Base-by-base conservation (phyloP, 1,140 invertebrate genomes). In the Asbolus verrucosus region DNA sequence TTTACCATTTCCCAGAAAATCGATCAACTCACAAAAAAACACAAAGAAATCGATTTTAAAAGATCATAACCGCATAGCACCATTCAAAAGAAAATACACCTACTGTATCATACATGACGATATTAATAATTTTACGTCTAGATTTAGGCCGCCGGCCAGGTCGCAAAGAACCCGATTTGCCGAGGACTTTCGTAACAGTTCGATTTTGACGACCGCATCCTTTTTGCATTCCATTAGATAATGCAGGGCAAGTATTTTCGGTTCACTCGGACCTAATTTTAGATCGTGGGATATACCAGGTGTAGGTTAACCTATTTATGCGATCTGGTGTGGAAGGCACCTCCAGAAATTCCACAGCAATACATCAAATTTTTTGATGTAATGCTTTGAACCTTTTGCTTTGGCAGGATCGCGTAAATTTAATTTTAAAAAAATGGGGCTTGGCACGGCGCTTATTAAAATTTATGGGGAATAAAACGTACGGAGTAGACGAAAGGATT, bases 401-500 rank as follows among this genome's bases (percentile, higher is more conserved):
- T 54, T 54, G 46, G 46, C 46, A 54, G 21, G 21, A 13, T n/a
- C 9, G 24, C 27, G 21, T 2, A 16, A 11, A 18, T 54, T 54
- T 27, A 13, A 27, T 54, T 54, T 54, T 54, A 27, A n/a, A 14
- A 54, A 27, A 18, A 24, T 54, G 15, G 11, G n/a, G n/a, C 21
- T 54, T 54, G 46, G 46, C 46, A 54, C 46, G 11, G 21, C n/a
- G 8, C 11, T n/a, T 24, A 54, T 27, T 14, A 54, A n/a, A n/a
- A 54, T 54, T 54, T 54, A 54, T 54, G 46, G 46, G 46, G 27
- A 54, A 54, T 54, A 21, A 54, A 8, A 54, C 11, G 18, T 54
- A 54, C 11, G n/a, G n/a, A 54, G 14, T 24, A 21, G 27, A 6
- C n/a, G 46, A n/a, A 27, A 21, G 21, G 27, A 46, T 46, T 46